A percentile compares a stretch with the other conserved stretches of the same genome.
phyloP scores from a whole-genome alignment of 1,140 invertebrate species.

The Lanistes nyassanus region DNA sequence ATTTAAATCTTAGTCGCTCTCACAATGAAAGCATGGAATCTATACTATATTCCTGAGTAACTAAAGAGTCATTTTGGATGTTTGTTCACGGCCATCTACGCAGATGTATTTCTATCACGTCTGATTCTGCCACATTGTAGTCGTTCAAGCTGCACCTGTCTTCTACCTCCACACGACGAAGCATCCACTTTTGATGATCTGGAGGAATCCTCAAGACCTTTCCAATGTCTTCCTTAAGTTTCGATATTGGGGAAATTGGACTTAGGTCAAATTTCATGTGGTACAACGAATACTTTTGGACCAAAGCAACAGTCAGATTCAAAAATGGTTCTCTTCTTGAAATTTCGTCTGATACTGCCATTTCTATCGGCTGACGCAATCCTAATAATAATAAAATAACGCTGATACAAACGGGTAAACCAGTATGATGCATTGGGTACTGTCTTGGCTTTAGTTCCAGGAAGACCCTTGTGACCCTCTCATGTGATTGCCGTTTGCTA shows the following conservation, averaged over 20 bases:
- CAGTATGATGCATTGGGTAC: too few relatives aligned
- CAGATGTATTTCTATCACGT: constrained; percentile 14
- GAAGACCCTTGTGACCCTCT: too few relatives aligned
- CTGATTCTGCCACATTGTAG: constrained; percentile 1
- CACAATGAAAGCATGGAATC: too few relatives aligned
- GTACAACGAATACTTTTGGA: constrained; percentile 1
- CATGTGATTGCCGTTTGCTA: too few relatives aligned
- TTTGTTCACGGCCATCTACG: not conserved
- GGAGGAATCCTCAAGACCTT: not conserved
- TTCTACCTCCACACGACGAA: not conserved
- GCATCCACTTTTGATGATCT: constrained; percentile 6
- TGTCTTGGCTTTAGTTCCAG: too few relatives aligned
- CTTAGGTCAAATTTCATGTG: constrained; percentile 18
- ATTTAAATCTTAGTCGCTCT: too few relatives aligned
- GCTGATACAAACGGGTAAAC: too few relatives aligned
- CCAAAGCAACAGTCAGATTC: not conserved
- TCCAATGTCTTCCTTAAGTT: not conserved
- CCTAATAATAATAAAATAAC: too few relatives aligned
- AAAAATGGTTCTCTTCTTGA: constrained; percentile 5
- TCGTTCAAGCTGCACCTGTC: constrained; percentile 6
- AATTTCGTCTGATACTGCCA: too few relatives aligned
- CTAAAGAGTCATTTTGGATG: too few relatives aligned
- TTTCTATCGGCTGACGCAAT: too few relatives aligned
- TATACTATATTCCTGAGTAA: too few relatives aligned
- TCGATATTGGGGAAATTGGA: constrained; percentile 1